Percentiles rank a stretch among this genome's conserved stretches.
phyloP scores from a whole-genome alignment of 2,888 invertebrate species.

The Phasia obesa region DNA sequence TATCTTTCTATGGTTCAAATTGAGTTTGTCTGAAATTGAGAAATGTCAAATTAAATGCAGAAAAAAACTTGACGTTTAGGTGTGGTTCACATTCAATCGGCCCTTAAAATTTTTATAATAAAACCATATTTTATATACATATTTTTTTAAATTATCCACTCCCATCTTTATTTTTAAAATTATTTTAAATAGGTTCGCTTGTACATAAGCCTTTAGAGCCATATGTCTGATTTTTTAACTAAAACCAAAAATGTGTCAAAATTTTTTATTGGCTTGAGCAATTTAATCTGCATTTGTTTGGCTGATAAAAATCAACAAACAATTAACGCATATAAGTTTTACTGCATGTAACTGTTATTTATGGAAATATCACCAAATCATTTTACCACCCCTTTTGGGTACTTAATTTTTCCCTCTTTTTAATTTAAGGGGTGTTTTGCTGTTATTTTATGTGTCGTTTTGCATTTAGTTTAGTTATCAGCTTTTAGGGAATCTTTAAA shows the following conservation, averaged over 20 bases:
- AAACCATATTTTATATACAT: no score
- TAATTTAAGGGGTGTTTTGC: constrained; percentile 58
- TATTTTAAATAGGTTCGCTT: not conserved
- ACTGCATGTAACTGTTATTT: not conserved
- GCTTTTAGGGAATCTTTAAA: constrained; percentile 19
- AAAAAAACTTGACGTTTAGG: no score
- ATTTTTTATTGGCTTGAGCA: constrained; percentile 28
- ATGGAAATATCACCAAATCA: not conserved
- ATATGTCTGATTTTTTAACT: constrained; percentile 22
- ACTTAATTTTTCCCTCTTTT: not conserved
- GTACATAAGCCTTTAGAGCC: not conserved
- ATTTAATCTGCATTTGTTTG: constrained; percentile 59
- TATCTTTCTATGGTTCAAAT: no score
- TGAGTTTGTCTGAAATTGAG: no score
- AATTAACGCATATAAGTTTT: constrained; percentile 51
- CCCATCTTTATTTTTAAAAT: not conserved
- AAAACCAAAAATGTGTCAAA: constrained; percentile 56
- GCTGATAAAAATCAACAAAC: constrained; percentile 58
- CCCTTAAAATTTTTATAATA: no score
- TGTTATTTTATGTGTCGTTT: constrained; percentile 65
- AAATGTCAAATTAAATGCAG: no score
- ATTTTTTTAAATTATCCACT: not conserved
- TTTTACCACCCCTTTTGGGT: constrained; percentile 42
- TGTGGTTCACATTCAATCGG: no score
- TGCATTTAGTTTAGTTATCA: constrained; percentile 61